phyloP scores from a whole-genome alignment of 37 sponge, comb jelly and placozoan genomes.

The Tethya wilhelma region DNA sequence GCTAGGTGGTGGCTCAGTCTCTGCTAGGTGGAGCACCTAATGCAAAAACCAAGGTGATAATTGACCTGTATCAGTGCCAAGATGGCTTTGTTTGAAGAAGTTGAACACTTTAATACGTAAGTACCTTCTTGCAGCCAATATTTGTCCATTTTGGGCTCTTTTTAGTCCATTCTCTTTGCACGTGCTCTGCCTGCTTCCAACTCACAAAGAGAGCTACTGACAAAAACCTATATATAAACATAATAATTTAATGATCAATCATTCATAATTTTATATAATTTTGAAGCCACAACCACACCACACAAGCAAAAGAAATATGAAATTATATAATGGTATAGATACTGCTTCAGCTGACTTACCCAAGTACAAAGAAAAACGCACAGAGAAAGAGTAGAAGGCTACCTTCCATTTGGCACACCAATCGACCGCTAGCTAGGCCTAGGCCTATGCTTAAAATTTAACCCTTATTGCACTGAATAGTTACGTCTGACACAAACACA shows the following conservation, averaged over 20 bases:
- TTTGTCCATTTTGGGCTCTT: conserved; percentile 19
- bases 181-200: conserved; percentile 35
- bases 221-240: conserved; percentile 18
- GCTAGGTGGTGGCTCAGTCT: not conserved
- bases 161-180: not conserved
- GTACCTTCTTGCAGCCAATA: conserved; percentile 33
- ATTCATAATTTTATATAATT: not conserved
- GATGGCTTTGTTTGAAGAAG: not conserved
- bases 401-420: no score
- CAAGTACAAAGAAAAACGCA: conserved; percentile 1
- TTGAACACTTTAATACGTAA: not conserved
- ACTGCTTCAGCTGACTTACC: not conserved
- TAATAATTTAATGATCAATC: not conserved
- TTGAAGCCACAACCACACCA: no score
- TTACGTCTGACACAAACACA: no score
- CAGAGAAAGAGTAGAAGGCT: conserved; percentile 8
- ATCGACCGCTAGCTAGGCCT: no score
- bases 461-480: no score
- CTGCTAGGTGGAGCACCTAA: not conserved
- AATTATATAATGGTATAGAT: not conserved
- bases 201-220: conserved; percentile 36
- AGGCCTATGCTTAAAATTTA: no score
- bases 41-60: not conserved
- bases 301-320: no score
- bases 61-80: not conserved